Evolutionary conservation across 2,113 vertebrate species (phyloP), one percentile per base, ranked within the genome.

Genomic region (Crotalus tigris): DNA sequence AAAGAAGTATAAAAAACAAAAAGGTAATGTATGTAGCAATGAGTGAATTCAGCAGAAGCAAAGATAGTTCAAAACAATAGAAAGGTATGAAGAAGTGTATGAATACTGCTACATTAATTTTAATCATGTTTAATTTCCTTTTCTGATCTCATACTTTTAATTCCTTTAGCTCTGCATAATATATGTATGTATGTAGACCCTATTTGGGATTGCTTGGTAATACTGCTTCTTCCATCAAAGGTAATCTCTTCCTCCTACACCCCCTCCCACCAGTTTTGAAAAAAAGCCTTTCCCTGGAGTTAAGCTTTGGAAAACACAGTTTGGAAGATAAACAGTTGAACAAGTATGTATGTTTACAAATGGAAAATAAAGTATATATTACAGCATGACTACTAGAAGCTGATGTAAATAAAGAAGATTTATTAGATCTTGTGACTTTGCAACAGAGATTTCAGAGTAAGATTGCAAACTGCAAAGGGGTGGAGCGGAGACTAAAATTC

Each of bases 271-370:
- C 17, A 92, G 81, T 93, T 92, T 88, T 29, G n/a, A 69, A 2
- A 23, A 6, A 92, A 96, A 8, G 4, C 0, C 15, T 44, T 93
- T 94, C 58, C 0, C 0, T 49, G 69, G 51, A 24, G 89, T 93
- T 92, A 91, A 92, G 29, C 10, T 75, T 12, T 85, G 85, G 15
- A 88, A 88, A 69, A 90, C 24, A 93, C 54, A 94, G 53, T 6
- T n/a, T 55, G 90, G 46, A 92, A 6, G 1, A 75, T 91, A 92
- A 90, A 81, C 92, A n/a, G 91, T 91, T 93, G 90, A n/a, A 69
- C 89, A 93, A 93, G 0, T 26, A 6, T 58, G 21, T 61, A 0
- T 92, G 39, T 89, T 59, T 89, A 87, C 69, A 94, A 46, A 0
- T 33, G 85, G 7, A 49, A 3, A 57, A 85, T 1, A 0, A 44